A percentile compares a stretch with the other conserved stretches of the same genome.
phyloP scores from a whole-genome alignment of 2,797 vertebrate genomes.

The Picus viridis region DNA sequence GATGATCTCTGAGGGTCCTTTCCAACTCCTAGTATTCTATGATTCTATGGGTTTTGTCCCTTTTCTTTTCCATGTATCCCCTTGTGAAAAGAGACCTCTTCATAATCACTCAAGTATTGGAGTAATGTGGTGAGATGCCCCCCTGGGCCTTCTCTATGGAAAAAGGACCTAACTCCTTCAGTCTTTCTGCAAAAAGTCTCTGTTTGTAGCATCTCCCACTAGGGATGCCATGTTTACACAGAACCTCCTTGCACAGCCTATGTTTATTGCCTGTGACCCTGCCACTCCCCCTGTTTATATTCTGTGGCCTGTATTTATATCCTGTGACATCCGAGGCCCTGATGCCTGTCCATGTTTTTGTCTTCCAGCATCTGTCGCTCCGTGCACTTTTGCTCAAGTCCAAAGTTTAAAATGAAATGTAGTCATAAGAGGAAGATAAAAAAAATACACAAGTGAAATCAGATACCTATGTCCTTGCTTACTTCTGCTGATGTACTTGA shows the following conservation, averaged over 20 bases:
- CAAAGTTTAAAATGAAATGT: constrained; percentile 23
- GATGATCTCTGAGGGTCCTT: too few species aligned
- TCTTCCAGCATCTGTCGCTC: not conserved
- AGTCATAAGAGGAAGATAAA: constrained; percentile 21
- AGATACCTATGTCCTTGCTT: not conserved
- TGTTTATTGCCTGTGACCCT: constrained; percentile 11
- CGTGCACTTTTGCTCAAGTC: constrained; percentile 14
- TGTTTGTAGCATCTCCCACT: not conserved
- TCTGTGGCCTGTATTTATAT: not conserved
- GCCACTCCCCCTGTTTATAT: constrained; percentile 20
- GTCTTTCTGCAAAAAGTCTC: not conserved
- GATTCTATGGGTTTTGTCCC: not conserved
- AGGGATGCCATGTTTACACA: not conserved
- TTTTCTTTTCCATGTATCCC: not conserved
- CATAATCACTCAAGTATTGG: not conserved
- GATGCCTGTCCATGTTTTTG: not conserved
- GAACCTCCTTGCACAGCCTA: not conserved
- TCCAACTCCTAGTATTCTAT: too few species aligned
- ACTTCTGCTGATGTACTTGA: constrained; percentile 40
- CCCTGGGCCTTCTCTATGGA: not conserved
- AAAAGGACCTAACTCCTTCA: not conserved
- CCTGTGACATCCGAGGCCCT: not conserved
- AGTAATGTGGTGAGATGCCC: not conserved
- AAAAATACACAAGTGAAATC: constrained; percentile 29
- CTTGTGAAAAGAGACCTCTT: not conserved